Percentiles rank a stretch among this genome's conserved stretches.
phyloP scores from a whole-genome alignment of 2,888 invertebrate genomes.

The Erebia ligea region DNA sequence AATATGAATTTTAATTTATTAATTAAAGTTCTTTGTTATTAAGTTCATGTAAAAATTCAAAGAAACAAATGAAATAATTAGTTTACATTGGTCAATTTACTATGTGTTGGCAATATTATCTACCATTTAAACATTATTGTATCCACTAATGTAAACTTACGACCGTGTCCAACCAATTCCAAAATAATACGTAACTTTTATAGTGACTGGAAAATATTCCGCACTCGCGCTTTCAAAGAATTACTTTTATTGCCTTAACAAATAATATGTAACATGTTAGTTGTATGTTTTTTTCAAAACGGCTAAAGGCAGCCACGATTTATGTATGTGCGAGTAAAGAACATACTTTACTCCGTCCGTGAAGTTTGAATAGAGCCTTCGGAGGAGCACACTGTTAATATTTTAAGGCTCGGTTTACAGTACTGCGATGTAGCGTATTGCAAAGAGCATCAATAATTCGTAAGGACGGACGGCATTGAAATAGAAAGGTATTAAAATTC shows the following conservation, averaged over 20 bases:
- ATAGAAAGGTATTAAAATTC: too few species aligned
- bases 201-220: not conserved
- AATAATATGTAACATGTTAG: slow-evolving; percentile 19
- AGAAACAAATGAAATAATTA: too few species aligned
- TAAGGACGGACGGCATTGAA: too few species aligned
- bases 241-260: slow-evolving; percentile 16
- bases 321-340: slow-evolving; percentile 21
- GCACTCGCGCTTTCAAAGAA: slow-evolving; percentile 3
- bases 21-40: too few species aligned
- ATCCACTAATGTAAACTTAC: too few species aligned
- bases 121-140: too few species aligned
- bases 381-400: slow-evolving; percentile 62
- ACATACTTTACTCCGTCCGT: slow-evolving; percentile 38
- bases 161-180: not conserved
- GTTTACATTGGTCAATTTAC: too few species aligned
- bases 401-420: slow-evolving; percentile 42
- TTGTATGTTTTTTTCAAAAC: slow-evolving; percentile 17
- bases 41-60: too few species aligned
- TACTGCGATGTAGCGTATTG: slow-evolving; percentile 6
- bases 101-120: too few species aligned
- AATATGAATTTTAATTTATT: too few species aligned
- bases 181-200: not conserved
- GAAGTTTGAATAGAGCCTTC: slow-evolving; percentile 62
- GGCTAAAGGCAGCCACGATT: slow-evolving; percentile 17
- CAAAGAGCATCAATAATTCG: not conserved